Evolutionary conservation across 2,113 vertebrate genomes (phyloP).

Genomic region (Neoarius graeffei): DNA sequence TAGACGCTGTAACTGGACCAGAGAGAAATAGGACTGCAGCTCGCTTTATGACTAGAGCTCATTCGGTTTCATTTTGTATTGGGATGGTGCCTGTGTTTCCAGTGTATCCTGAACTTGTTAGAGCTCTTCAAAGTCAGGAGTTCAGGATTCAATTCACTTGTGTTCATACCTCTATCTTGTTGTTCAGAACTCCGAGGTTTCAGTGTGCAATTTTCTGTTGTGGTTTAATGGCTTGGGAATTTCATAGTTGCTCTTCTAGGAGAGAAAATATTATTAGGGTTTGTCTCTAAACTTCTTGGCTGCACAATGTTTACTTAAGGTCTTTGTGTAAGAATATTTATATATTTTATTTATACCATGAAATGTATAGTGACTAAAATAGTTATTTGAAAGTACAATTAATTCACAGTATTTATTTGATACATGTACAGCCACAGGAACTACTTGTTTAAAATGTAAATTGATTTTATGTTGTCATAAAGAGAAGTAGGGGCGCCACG

Average conservation of each 20-base stretch:
- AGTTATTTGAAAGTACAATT: background rate
- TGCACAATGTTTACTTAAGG: background rate
- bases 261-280: conserved; percentile 39
- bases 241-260: conserved; percentile 14
- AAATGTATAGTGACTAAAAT: background rate
- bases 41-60: conserved; percentile 4
- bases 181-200: background rate
- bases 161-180: background rate
- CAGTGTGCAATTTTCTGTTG: background rate
- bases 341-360: background rate
- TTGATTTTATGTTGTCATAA: background rate
- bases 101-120: background rate
- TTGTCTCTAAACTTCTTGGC: conserved; percentile 13
- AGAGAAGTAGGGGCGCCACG: background rate
- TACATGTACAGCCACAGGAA: background rate
- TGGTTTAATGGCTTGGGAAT: conserved; percentile 34
- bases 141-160: background rate
- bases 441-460: background rate
- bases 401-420: background rate
- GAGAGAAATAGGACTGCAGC: conserved; percentile 30
- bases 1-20: conserved; percentile 72
- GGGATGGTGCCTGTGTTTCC: background rate
- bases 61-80: background rate
- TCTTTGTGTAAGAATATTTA: background rate
- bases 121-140: background rate